These are phyloP conservation scores for Spatula versicolor DNA, from an alignment of 2,797 vertebrate genomes.

Conservation along the genomic window DNA sequence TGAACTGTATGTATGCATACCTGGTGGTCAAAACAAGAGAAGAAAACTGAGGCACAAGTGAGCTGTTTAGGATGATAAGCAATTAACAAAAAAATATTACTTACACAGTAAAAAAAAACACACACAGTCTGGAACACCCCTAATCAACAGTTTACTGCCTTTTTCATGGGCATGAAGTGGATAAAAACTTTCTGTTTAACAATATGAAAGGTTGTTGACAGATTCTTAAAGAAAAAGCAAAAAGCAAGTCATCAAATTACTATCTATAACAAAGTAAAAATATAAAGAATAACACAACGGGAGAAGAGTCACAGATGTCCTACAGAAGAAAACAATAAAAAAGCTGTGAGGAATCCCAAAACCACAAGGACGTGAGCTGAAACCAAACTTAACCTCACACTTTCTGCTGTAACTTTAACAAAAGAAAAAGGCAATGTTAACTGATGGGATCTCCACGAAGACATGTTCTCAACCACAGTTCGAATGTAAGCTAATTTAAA, in stretches of 20 bases:
- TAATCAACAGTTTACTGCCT: not conserved
- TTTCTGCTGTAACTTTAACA: not conserved
- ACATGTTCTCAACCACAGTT: not conserved
- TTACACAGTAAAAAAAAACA: not conserved
- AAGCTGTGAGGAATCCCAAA: not conserved
- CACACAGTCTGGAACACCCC: not conserved
- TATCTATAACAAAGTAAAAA: not conserved
- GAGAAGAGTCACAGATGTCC: not conserved
- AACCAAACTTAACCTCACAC: not conserved
- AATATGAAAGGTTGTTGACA: not conserved
- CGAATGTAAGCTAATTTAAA: not conserved
- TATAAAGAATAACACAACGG: not conserved
- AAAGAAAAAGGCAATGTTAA: not conserved
- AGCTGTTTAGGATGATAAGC: not conserved
- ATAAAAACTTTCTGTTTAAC: not conserved
- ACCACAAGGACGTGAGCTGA: not conserved
- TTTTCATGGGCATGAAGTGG: not conserved
- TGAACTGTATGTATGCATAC: not conserved
- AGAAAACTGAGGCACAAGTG: not conserved
- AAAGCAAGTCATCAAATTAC: not conserved
- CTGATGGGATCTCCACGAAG: not conserved
- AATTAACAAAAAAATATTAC: not conserved
- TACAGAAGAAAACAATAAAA: not conserved
- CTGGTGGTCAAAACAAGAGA: not conserved
- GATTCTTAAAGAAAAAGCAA: not conserved